Conservation (phyloP, 2,888 invertebrate genomes). For the Salticus scenicus region DNA sequence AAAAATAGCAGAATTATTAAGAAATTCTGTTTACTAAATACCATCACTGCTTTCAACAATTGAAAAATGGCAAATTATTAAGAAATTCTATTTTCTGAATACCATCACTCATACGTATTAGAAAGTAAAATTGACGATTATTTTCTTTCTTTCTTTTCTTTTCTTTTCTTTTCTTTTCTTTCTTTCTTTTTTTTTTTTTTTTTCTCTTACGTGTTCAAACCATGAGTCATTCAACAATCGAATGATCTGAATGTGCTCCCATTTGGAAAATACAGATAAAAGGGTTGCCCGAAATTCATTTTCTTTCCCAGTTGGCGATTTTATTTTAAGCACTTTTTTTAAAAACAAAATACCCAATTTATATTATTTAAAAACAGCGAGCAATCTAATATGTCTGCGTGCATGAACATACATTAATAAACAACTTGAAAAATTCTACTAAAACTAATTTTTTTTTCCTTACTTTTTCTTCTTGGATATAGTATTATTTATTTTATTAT, state of each 20-base stretch:
- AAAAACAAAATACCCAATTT: too few species aligned
- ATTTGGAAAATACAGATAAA: conserved; percentile 59
- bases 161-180: not conserved
- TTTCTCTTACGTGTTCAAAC: conserved; percentile 23
- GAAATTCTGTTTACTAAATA: not conserved
- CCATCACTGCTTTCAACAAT: conserved; percentile 15
- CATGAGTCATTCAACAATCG: conserved; percentile 52
- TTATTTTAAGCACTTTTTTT: too few species aligned
- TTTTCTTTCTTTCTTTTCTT: not conserved
- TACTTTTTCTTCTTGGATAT: too few species aligned
- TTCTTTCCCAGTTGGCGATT: not conserved
- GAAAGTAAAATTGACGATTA: too few species aligned
- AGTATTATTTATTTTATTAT: too few species aligned
- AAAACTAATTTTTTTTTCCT: too few species aligned
- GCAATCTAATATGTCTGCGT: too few species aligned
- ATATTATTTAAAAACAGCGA: too few species aligned
- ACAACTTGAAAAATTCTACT: too few species aligned
- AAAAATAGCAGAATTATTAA: not conserved
- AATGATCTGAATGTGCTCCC: conserved; percentile 65
- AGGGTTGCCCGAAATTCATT: conserved; percentile 29
- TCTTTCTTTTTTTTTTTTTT: conserved; percentile 10
- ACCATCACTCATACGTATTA: too few species aligned
- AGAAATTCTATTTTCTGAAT: too few species aligned
- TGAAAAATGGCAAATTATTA: not conserved
- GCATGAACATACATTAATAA: too few species aligned